Evolutionary conservation across 2,888 invertebrate species (phyloP).

Genomic region (Melitaea athalia): DNA sequence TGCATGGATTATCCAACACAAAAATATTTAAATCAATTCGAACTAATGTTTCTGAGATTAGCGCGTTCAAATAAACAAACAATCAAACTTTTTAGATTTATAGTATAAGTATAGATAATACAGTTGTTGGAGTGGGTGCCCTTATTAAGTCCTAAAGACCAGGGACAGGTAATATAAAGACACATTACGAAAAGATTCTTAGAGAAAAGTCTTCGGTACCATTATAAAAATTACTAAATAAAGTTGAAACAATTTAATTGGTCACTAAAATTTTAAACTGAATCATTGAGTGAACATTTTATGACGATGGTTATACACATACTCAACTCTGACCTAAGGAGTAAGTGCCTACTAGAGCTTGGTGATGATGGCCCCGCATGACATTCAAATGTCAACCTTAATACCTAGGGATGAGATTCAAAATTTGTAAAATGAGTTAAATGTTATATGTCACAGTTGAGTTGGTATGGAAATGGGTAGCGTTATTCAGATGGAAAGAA

Average conservation of each 20-base stretch:
- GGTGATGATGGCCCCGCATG: neutral
- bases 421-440: neutral
- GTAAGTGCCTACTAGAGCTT: conserved; percentile 3
- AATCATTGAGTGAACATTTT: neutral
- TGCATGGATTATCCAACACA: no score
- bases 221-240: no score
- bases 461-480: conserved; percentile 8
- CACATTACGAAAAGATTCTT: no score
- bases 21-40: no score
- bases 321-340: conserved; percentile 3
- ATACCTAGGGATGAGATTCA: neutral
- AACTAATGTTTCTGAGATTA: no score
- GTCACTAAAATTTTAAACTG: neutral
- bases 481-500: neutral
- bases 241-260: neutral
- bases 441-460: conserved; percentile 2
- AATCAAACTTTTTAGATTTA: no score
- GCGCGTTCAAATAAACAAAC: no score
- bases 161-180: no score
- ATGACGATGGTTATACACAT: neutral
- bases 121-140: no score
- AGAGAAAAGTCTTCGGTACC: no score
- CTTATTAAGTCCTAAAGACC: no score
- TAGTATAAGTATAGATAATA: no score
- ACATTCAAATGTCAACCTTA: neutral